These are phyloP conservation scores for Platycercus adscitus DNA, from an alignment of 2,113 vertebrate genomes.

Conservation along the genomic window DNA sequence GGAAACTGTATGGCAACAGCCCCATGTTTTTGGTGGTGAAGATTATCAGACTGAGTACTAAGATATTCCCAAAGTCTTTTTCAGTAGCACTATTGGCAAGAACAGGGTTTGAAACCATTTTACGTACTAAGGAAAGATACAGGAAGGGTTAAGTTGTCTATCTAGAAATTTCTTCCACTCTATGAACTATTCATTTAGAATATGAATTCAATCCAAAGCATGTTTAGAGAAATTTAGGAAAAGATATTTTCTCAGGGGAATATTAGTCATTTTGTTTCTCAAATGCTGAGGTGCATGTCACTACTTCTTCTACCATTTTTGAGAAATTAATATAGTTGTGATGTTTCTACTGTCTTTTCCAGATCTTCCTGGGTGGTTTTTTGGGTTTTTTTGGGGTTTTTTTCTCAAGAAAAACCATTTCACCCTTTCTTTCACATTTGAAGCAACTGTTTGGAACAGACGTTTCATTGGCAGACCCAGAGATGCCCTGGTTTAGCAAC, in stretches of 20 bases:
- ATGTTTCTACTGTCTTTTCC: background rate
- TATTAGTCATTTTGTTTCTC: background rate
- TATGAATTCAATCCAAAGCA: background rate
- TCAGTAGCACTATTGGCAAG: background rate
- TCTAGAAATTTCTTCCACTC: background rate
- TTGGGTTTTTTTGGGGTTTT: background rate
- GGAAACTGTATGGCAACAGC: background rate
- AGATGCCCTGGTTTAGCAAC: background rate
- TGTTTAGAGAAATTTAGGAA: background rate
- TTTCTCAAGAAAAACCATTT: background rate
- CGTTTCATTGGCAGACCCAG: background rate
- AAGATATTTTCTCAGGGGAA: background rate
- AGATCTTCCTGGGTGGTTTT: background rate
- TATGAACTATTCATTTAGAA: background rate
- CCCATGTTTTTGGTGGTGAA: background rate
- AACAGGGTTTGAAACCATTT: background rate
- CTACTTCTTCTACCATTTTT: background rate
- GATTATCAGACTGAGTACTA: background rate
- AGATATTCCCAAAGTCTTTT: background rate
- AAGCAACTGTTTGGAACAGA: background rate
- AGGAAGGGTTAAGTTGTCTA: background rate
- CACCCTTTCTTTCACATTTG: background rate
- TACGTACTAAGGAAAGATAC: background rate
- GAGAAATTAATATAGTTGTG: background rate
- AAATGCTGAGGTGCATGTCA: background rate